These are phyloP conservation scores for Alcedo atthis DNA, from an alignment of 2,797 vertebrate species.

Conservation along the genomic window DNA sequence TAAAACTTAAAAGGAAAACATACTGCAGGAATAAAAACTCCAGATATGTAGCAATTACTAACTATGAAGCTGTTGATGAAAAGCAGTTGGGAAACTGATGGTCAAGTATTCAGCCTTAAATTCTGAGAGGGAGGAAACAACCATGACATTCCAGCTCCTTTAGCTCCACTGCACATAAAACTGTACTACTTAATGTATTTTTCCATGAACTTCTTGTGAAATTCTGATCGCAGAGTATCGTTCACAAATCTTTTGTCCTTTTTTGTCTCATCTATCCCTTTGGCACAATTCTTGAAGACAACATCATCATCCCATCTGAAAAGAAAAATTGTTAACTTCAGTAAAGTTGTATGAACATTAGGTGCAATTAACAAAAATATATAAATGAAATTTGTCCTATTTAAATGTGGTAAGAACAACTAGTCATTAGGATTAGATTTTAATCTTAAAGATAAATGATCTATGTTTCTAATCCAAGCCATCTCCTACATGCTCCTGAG, in stretches of 20 bases:
- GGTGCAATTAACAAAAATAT: background rate
- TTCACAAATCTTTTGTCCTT: slow-evolving; percentile 97
- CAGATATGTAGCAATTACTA: background rate
- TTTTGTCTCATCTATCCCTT: slow-evolving; percentile 93
- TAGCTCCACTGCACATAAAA: slow-evolving; percentile 54
- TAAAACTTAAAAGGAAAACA: slow-evolving; percentile 43
- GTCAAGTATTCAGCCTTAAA: slow-evolving; percentile 6
- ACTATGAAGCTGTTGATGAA: slow-evolving; percentile 1
- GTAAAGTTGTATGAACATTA: background rate
- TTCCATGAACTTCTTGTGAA: slow-evolving; percentile 99
- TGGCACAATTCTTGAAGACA: slow-evolving; percentile 96
- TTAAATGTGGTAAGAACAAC: background rate
- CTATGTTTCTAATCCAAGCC: background rate
- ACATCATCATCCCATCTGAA: slow-evolving; percentile 98
- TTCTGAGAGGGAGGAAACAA: background rate
- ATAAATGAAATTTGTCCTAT: background rate
- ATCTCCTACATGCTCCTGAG: background rate
- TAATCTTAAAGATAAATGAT: background rate
- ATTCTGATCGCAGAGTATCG: slow-evolving; percentile 96
- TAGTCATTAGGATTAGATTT: background rate
- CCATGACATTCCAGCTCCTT: slow-evolving; percentile 36
- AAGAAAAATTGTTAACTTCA: background rate
- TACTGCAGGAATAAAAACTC: slow-evolving; percentile 30
- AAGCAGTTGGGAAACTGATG: slow-evolving; percentile 15
- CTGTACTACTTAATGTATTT: slow-evolving; percentile 95